Evolutionary conservation across 2,113 vertebrate species (phyloP).

Genomic region (Theristicus caerulescens): DNA sequence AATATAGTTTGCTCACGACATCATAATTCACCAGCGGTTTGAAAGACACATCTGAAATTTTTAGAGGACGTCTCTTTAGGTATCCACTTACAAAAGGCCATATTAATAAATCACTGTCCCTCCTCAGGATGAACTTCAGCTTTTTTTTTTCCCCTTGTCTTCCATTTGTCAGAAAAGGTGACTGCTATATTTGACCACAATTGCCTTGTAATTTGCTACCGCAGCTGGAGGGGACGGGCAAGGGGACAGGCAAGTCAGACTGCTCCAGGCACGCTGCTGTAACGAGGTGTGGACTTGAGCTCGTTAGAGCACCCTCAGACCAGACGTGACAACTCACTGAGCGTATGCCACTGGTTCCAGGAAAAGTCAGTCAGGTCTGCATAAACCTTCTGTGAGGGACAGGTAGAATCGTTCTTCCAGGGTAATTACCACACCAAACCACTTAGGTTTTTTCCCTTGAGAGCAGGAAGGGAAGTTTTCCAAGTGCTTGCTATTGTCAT

Average conservation of each 20-base stretch:
- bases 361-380: not conserved
- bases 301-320: not conserved
- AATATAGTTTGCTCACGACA: not conserved
- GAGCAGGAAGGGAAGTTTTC: not conserved
- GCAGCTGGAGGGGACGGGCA: not conserved
- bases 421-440: not conserved
- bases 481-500: not conserved
- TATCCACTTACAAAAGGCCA: no score
- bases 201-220: not conserved
- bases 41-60: not conserved
- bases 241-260: not conserved
- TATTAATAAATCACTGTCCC: not conserved
- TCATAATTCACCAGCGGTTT: not conserved
- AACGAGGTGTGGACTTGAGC: rapidly evolving
- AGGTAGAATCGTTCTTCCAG: not conserved
- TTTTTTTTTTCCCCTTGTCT: not conserved
- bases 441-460: rapidly evolving
- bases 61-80: not conserved
- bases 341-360: rapidly evolving
- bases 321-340: not conserved
- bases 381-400: rapidly evolving
- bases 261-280: not conserved
- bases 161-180: not conserved
- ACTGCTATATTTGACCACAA: not conserved
- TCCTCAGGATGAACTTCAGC: not conserved